phyloP scores from a whole-genome alignment of 1,140 invertebrate genomes.

The Aphaenogaster floridana region DNA sequence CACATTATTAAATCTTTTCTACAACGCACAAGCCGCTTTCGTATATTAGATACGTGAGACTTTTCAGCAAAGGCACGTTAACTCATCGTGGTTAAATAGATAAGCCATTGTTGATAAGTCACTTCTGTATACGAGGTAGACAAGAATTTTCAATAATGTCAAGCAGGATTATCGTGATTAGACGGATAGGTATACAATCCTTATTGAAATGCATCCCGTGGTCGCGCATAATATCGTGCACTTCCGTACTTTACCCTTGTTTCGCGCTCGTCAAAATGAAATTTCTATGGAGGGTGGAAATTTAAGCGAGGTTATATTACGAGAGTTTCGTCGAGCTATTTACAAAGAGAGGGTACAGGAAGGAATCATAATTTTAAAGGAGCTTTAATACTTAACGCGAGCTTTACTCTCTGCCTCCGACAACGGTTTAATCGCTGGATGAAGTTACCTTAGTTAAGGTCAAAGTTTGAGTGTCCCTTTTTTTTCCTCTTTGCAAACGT shows the following conservation, averaged over 20 bases:
- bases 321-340: constrained; percentile 57
- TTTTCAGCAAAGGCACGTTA: neutral
- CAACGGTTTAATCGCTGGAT: constrained; percentile 69
- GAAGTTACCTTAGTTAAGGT: constrained; percentile 62
- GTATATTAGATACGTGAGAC: neutral
- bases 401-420: constrained; percentile 34
- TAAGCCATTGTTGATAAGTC: neutral
- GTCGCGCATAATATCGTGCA: constrained; percentile 39
- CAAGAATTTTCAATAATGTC: constrained; percentile 47
- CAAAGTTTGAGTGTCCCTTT: constrained; percentile 28
- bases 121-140: neutral
- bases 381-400: constrained; percentile 47
- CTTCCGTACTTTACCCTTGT: constrained; percentile 53
- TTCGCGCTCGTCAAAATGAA: constrained; percentile 64
- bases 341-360: constrained; percentile 52
- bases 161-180: constrained; percentile 40
- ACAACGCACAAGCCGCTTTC: neutral
- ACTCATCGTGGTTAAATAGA: neutral
- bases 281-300: constrained; percentile 59
- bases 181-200: constrained; percentile 44
- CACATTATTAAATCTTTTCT: neutral
- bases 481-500: constrained; percentile 38
- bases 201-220: constrained; percentile 50
- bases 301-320: constrained; percentile 60
- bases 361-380: constrained; percentile 62